A percentile compares a stretch with the other conserved stretches of the same genome.
phyloP scores from a whole-genome alignment of 2,888 invertebrate genomes.

The Lasioglossum figueresi region DNA sequence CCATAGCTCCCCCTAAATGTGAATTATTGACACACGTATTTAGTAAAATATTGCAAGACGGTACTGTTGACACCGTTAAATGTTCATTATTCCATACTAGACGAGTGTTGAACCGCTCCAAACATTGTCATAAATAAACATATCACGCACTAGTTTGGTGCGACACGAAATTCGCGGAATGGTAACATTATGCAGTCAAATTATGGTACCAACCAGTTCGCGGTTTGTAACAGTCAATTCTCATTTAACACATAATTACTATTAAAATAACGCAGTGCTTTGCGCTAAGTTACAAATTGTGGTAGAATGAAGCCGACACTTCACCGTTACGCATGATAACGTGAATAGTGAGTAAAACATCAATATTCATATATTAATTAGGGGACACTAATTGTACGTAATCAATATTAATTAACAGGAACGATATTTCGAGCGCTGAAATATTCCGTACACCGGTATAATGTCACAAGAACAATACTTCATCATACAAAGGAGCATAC shows the following conservation, averaged over 20 bases:
- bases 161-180: neutral
- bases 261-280: conserved; percentile 31
- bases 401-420: conserved; percentile 27
- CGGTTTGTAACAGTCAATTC: conserved; percentile 21
- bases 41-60: neutral
- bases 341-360: conserved; percentile 6
- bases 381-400: conserved; percentile 11
- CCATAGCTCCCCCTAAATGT: neutral
- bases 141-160: neutral
- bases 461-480: neutral
- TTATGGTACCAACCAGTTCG: conserved; percentile 9
- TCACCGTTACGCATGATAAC: conserved; percentile 11
- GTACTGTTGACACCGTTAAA: neutral
- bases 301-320: conserved; percentile 26
- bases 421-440: neutral
- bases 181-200: conserved; percentile 18
- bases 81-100: neutral
- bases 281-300: conserved; percentile 21
- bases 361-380: conserved; percentile 54
- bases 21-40: neutral
- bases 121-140: neutral
- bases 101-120: neutral
- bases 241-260: conserved; percentile 37
- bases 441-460: neutral
- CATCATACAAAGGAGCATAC: neutral